Evolutionary conservation across 1,140 invertebrate genomes (phyloP), one percentile per base, ranked within the genome.

Genomic region (Oedothorax gibbosus): DNA sequence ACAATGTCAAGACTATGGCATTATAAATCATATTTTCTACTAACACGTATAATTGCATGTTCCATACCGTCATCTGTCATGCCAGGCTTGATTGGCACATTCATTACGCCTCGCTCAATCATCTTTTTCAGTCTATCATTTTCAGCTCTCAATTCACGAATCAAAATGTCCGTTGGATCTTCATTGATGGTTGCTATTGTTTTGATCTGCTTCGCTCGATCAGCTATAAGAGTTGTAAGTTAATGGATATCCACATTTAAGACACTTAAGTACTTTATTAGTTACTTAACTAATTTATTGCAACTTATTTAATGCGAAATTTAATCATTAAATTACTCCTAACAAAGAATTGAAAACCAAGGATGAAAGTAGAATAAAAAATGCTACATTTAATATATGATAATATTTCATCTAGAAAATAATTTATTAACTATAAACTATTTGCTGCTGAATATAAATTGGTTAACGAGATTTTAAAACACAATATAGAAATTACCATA

Each of bases 171-270:
- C 7, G 92, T 93, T 10, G 92, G 91, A 87, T 93, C 92, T 88
- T 93, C 93, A 87, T 93, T 93, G 6, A 93, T 90, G 0, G 89
- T 90, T 7, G 92, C 91, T 49, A 90, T 90, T 7, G 92, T 93
- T 87, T 92, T 92, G 82, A 93, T 93, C 87, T 92, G 91, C 88
- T 93, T 93, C 9, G 92, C 92, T 82, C 93, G 87, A 88, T 93
- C 92, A 85, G 93, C 93, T 90, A 71, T 0, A 86, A 65, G 50
- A 56, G 56, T 49, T 21, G 4, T 21, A n/a, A n/a, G 14, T n/a
- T 14, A 21, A 7, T 49, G 12, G 35, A 69, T 69, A 49, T 14
- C 9, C 4, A 11, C 6, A 20, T 69, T 14, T 0, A 8, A n/a
- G 14, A 1, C 35, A 35, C 35, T 35, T 35, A 35, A 35, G n/a